Evolutionary conservation across 2,797 vertebrate species (phyloP).

Genomic region (Notoglanidium macrostoma): DNA sequence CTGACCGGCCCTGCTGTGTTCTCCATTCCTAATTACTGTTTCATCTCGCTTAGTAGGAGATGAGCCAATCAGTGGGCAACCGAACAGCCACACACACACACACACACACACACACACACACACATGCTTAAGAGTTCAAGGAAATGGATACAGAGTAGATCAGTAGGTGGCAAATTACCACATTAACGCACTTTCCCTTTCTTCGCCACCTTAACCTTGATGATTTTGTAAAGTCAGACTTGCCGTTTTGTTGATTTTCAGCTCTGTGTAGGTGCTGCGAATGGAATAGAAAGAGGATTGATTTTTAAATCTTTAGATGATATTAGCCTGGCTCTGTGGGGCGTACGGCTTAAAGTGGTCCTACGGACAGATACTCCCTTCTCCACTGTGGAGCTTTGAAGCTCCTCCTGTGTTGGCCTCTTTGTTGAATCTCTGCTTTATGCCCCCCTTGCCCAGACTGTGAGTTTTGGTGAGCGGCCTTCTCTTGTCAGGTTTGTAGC

Average conservation of each 20-base stretch:
- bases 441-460: too few species aligned
- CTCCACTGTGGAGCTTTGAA: background rate
- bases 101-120: constrained; percentile 1
- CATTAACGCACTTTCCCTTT: background rate
- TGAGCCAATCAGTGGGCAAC: background rate
- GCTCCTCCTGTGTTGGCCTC: too few species aligned
- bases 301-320: background rate
- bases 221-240: background rate
- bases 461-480: too few species aligned
- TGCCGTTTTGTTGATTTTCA: background rate
- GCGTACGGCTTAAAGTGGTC: background rate
- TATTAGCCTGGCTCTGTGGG: too few species aligned
- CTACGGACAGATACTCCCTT: background rate
- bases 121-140: background rate
- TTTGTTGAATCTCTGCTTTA: too few species aligned
- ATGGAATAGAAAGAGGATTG: background rate
- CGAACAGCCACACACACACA: background rate
- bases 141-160: constrained; percentile 13
- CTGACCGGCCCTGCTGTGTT: background rate
- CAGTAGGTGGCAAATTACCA: constrained; percentile 19
- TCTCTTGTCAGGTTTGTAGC: too few species aligned
- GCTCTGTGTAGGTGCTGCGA: background rate
- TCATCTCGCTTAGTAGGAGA: background rate
- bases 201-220: background rate
- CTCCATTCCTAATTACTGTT: background rate